Base-by-base conservation (phyloP, 2,797 vertebrate species). In the Rhynchotus rufescens region DNA sequence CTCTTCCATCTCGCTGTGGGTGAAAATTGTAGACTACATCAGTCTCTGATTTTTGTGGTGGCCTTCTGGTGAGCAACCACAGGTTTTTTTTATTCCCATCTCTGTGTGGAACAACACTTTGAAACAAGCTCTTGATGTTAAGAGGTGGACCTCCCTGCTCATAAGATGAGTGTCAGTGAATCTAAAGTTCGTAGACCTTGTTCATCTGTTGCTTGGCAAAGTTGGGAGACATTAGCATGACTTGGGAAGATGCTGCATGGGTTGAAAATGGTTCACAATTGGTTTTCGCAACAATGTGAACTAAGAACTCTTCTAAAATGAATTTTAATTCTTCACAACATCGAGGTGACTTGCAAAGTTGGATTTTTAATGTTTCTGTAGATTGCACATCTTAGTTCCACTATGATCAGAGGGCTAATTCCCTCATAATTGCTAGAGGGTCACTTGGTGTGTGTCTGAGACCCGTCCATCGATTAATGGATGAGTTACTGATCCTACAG, bases 231-330 rank as follows among this genome's bases (percentile, higher is more conserved):
- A 1, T 15, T 60, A 90, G 74, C 80, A 76, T 60, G 26, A 94
- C 88, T 88, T 92, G 93, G 93, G 92, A 96, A 96, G 90, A 94
- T 96, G 92, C 94, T 96, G 94, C 94, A 93, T 92, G 91, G 91
- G 94, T 93, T 95, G 71, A 84, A 89, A 42, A 91, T 81, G 61
- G 64, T 92, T 93, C 90, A 85, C 84, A 38, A 83, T 69, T 78
- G 69, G n/a, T 80, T 69, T 83, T 75, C 62, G 75, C 62, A 79
- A 25, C 17, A 28, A 22, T 59, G 49, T 93, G 88, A 93, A 90
- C 82, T 84, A 71, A 34, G 21, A 91, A 42, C 56, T 93, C 47
- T 5, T 87, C 40, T 83, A 79, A 91, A 94, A 94, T 45, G 10
- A 30, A 60, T 67, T 80, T 44, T 67, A 93, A 89, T 90, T 67